Percentiles rank a stretch among this genome's conserved stretches.
phyloP scores from a whole-genome alignment of 2,888 invertebrate species.

The Allacma fusca region DNA sequence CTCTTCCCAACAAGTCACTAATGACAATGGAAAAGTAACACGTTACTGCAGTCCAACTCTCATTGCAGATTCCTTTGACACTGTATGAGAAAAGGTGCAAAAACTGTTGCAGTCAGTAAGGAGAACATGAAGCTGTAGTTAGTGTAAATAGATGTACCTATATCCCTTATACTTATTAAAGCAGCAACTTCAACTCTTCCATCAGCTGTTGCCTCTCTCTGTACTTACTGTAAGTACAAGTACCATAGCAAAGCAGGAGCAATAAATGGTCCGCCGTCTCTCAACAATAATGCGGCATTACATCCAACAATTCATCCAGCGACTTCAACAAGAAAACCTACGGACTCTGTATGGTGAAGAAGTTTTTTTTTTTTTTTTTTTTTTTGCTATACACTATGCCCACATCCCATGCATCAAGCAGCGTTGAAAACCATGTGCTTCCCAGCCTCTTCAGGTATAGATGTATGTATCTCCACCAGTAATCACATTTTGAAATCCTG shows the following conservation, averaged over 20 bases:
- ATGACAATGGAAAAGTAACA: conserved; percentile 22
- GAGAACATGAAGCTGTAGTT: background rate
- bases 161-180: background rate
- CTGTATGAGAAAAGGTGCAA: conserved; percentile 13
- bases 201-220: background rate
- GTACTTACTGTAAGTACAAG: too few species aligned
- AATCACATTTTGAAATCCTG: background rate
- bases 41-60: conserved; percentile 11
- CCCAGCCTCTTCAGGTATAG: background rate
- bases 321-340: background rate
- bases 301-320: conserved; percentile 8
- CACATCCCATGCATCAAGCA: background rate
- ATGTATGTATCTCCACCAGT: too few species aligned
- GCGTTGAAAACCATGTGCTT: background rate
- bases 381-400: background rate
- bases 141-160: background rate
- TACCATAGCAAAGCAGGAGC: background rate
- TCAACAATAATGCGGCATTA: background rate
- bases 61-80: conserved; percentile 5
- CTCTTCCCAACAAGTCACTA: conserved; percentile 14
- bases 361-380: too few species aligned
- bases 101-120: background rate
- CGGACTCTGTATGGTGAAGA: background rate
- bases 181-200: conserved; percentile 6
- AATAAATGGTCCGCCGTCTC: background rate